Base-by-base conservation (phyloP, 2,888 invertebrate species). In the Platycnemis pennipes region DNA sequence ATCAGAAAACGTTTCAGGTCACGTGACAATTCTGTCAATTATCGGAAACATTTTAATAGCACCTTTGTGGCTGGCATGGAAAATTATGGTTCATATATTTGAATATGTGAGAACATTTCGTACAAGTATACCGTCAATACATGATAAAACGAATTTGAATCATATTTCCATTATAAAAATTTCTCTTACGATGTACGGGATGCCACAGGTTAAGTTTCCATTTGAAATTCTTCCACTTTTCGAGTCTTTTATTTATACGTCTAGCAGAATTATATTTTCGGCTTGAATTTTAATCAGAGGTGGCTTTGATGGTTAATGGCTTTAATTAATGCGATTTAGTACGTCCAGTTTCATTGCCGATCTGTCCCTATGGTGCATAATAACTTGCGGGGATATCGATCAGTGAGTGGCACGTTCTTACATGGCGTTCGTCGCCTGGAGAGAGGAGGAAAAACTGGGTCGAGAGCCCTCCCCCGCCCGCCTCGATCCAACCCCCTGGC, bases 361-460 rank as follows among this genome's bases (percentile, higher is more conserved):
- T 77, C 37, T 37, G 37, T 16, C 77, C 2, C 63, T 7, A 26
- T 63, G 37, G 77, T 37, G 77, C 77, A 77, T 37, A 77, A 77
- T 77, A 77, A 77, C 77, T 77, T 77, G 77, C 16, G 77, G 37
- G 77, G 31, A 77, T 77, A 77, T 77, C 77, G 77, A 77, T 77
- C 77, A 77, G 77, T 77, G 37, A 37, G n/a, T 37, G 77, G 37
- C 31, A 77, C 77, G 37, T 77, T 77, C 77, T 77, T 77, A 37
- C 16, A 37, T 37, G 77, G 77, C 77, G 31, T 37, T 77, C 77
- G 77, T 37, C 37, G 26, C 77, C 13, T 2, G 77, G 26, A 37
- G 13, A 63, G 63, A n/a, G 26, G 63, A n/a, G n/a, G 63, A 16
- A 37, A 77, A 77, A 77, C 77, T 77, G 16, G 77, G 77, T 77